Base-by-base conservation (phyloP, 2,888 invertebrate species). In the Taphrorychus bicolor region DNA sequence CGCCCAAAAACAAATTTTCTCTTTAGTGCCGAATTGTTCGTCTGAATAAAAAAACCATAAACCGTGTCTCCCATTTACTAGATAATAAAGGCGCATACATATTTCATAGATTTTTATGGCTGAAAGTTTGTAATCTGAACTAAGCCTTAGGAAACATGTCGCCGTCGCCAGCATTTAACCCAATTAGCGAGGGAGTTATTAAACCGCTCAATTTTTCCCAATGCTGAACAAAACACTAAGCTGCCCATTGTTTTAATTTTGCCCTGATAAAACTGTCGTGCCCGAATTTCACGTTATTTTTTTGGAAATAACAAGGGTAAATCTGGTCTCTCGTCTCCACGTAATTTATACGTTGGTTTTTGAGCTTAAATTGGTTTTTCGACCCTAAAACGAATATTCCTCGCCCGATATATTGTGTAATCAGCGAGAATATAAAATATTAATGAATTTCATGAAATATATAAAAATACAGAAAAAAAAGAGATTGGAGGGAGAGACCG, bases 181-280 rank as follows among this genome's bases (percentile, higher is more conserved):
- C 19, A 52, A 52, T 52, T 52, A 52, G 52, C 18, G 19, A 21
- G 21, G 19, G 32, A 48, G 16, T 48, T 48, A 48, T 48, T 17
- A 48, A 48, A n/a, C 51, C 51, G n/a, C 51, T 32, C 54, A 54
- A 54, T 54, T 54, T 54, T 54, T 16, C 14, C 9, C 17, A 51
- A 51, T 21, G 51, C 51, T n/a, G 51, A 21, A 51, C 21, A 21
- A 22, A 22, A 18, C 17, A 21, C 22, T n/a, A 21, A 51, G 51
- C 21, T 18, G 7, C 16, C 48, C 22, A 51, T 51, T 51, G 14
- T n/a, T 51, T 51, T 51, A 17, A 19, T 51, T 21, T 22, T 3
- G 51, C 51, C 19, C 22, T 48, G 22, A 51, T 18, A 19, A 51
- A 51, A 45, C 1, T 45, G 32, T 45, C 45, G 45, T 45, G 45